Conservation (phyloP, 30 jellyfish, hydroid and myxozoan genomes). For the Catostylus mosaicus region DNA sequence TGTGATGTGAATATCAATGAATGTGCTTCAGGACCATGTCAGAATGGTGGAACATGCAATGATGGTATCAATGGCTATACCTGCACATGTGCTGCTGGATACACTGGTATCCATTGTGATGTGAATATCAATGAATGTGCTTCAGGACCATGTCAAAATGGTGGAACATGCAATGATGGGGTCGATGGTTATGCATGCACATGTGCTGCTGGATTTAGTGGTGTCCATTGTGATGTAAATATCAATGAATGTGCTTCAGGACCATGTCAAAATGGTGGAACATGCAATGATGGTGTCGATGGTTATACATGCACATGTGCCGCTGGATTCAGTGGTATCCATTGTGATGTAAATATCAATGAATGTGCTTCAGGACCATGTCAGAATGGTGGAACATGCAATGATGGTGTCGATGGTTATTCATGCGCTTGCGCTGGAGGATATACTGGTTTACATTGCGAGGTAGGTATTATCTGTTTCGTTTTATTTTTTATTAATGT, state of each 20-base stretch:
- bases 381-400: conserved; percentile 65
- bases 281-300: too few relatives aligned
- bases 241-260: too few relatives aligned
- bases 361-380: too few relatives aligned
- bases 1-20: conserved; percentile 43
- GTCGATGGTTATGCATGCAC: conserved; percentile 47
- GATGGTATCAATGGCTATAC: conserved; percentile 62
- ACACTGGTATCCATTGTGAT: conserved; percentile 52
- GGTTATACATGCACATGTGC: too few relatives aligned
- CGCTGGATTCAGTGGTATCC: too few relatives aligned
- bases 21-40: conserved; percentile 59
- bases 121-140: conserved; percentile 27
- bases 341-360: too few relatives aligned
- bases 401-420: conserved; percentile 51
- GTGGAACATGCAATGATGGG: conserved; percentile 53
- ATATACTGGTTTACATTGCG: conserved; percentile 53
- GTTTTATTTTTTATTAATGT: too few relatives aligned
- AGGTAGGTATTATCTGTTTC: neutral
- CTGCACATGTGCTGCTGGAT: conserved; percentile 61
- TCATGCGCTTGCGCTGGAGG: conserved; percentile 69
- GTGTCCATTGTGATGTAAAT: too few relatives aligned
- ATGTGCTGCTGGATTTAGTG: too few relatives aligned
- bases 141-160: conserved; percentile 35
- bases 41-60: conserved; percentile 54
- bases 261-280: too few relatives aligned